A percentile compares a stretch with the other conserved stretches of the same genome.
phyloP scores from a whole-genome alignment of 2,797 vertebrate species.

The Denticeps clupeoides region DNA sequence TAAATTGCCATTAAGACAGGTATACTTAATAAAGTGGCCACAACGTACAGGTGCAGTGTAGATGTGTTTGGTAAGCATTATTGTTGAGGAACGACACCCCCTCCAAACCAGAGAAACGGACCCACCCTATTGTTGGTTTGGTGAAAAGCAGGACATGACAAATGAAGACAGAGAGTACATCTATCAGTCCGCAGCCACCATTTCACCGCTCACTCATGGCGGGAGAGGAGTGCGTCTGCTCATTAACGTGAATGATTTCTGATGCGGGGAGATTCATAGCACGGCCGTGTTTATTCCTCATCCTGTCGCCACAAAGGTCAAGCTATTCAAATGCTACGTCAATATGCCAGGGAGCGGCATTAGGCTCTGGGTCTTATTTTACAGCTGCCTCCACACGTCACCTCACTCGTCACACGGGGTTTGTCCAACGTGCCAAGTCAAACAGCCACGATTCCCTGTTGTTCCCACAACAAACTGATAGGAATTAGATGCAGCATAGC shows the following conservation, averaged over 20 bases:
- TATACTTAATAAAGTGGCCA: too few species aligned
- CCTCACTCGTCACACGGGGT: neutral
- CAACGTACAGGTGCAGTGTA: too few species aligned
- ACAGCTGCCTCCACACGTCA: constrained; percentile 32
- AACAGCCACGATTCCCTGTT: too few species aligned
- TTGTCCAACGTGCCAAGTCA: neutral
- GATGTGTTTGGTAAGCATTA: too few species aligned
- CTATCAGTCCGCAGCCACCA: neutral
- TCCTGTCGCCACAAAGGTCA: constrained; percentile 51
- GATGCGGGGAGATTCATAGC: constrained; percentile 45
- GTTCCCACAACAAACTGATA: too few species aligned
- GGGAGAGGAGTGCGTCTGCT: constrained; percentile 26
- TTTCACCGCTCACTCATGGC: too few species aligned
- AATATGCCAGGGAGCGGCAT: constrained; percentile 42
- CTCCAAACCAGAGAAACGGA: too few species aligned
- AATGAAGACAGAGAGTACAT: neutral
- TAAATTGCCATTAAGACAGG: too few species aligned
- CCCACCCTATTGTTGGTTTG: too few species aligned
- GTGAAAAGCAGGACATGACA: neutral
- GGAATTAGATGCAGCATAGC: too few species aligned
- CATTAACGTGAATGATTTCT: constrained; percentile 41
- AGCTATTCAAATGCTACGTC: constrained; percentile 36
- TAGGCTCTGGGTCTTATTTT: constrained; percentile 24
- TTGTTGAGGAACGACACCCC: too few species aligned
- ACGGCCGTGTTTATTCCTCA: constrained; percentile 44